phyloP scores from a whole-genome alignment of 1,140 invertebrate species.

The Oncopodura yosiiana region DNA sequence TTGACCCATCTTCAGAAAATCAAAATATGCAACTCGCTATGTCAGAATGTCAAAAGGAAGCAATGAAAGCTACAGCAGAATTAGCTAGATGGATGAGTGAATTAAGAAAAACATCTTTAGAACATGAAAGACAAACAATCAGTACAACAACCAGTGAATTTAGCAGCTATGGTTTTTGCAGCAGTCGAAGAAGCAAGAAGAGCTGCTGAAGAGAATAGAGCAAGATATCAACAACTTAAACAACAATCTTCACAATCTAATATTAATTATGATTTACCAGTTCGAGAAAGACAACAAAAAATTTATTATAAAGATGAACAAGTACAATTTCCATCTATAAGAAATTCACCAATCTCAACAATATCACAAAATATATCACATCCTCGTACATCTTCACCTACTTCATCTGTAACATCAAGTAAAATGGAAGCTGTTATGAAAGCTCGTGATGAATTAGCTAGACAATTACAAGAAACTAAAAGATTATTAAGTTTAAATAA shows the following conservation, averaged over 20 bases:
- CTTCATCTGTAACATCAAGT: too few species aligned
- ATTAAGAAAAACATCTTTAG: not conserved
- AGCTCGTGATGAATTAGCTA: too few species aligned
- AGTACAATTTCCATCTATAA: not conserved
- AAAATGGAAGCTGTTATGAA: too few species aligned
- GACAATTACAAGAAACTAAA: too few species aligned
- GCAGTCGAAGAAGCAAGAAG: slow-evolving; percentile 15
- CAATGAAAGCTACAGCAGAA: slow-evolving; percentile 14
- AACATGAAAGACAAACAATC: not conserved
- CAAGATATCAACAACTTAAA: not conserved
- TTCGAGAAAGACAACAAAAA: not conserved
- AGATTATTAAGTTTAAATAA: too few species aligned
- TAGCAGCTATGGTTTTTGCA: slow-evolving; percentile 11
- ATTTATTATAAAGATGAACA: not conserved
- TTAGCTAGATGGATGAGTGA: slow-evolving; percentile 12
- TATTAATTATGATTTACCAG: too few species aligned
- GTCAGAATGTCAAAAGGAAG: slow-evolving; percentile 16
- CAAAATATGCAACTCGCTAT: not conserved
- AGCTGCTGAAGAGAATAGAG: not conserved
- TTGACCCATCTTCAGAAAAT: not conserved
- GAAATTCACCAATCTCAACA: too few species aligned
- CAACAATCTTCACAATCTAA: too few species aligned
- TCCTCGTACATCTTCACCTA: too few species aligned
- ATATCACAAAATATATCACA: too few species aligned
- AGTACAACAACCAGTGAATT: slow-evolving; percentile 5